A percentile compares a stretch with the other conserved stretches of the same genome.
Evolutionary conservation across 2,888 invertebrate genomes (phyloP).

Genomic region (Ceraclea dissimilis): DNA sequence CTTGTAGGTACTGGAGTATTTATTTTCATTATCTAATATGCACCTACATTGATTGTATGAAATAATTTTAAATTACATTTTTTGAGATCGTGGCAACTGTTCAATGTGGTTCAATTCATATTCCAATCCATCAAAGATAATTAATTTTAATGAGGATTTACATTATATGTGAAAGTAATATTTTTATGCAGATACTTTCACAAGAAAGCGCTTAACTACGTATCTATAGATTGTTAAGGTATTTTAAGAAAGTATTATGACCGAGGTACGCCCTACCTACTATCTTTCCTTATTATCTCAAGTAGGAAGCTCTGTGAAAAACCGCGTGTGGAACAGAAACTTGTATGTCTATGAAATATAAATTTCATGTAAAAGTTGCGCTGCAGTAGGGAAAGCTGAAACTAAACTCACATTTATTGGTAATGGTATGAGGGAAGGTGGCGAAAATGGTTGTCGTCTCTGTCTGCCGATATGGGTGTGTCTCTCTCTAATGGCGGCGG

Average conservation of each 20-base stretch:
- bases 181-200: no score
- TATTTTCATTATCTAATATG: no score
- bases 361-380: neutral
- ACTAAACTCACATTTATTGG: constrained; percentile 11
- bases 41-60: no score
- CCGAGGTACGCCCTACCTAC: neutral
- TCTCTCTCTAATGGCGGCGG: constrained; percentile 37
- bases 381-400: neutral
- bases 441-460: constrained; percentile 24
- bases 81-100: no score
- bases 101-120: no score
- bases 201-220: no score
- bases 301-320: neutral
- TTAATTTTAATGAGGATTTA: no score
- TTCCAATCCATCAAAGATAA: no score
- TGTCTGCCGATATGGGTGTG: constrained; percentile 36
- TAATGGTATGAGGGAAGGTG: constrained; percentile 17
- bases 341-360: neutral
- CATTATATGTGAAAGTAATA: no score
- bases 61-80: no score
- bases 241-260: neutral
- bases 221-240: neutral
- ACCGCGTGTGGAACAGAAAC: neutral
- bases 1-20: no score
- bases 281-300: neutral